Percentiles rank a stretch among this genome's conserved stretches.
Evolutionary conservation across 2,888 invertebrate species (phyloP).

Genomic region (Conchocele bisecta): DNA sequence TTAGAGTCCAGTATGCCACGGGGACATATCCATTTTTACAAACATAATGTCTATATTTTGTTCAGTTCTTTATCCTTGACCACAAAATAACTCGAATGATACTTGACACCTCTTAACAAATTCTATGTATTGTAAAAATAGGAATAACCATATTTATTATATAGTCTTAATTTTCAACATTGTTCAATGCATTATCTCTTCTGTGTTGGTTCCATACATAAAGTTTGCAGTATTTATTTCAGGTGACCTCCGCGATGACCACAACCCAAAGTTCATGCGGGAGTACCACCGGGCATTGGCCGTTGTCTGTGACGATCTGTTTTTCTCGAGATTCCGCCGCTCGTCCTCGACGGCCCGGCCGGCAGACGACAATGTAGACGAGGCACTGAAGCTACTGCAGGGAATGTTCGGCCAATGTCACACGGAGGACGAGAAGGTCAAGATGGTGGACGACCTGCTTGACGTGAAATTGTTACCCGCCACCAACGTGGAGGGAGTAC

Average conservation of each 20-base stretch:
- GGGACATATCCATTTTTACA: no score
- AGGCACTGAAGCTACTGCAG: conserved; percentile 71
- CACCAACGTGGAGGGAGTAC: conserved; percentile 74
- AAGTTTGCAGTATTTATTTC: no score
- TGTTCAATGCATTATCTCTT: no score
- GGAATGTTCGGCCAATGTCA: conserved; percentile 76
- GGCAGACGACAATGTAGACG: conserved; percentile 54
- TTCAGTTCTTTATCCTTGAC: no score
- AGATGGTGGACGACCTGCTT: conserved; percentile 77
- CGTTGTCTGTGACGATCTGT: conserved; percentile 80
- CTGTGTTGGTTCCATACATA: no score
- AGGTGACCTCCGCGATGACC: conserved; percentile 80
- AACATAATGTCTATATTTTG: no score
- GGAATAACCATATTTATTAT: no score
- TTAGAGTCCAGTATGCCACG: no score
- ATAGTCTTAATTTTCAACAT: no score
- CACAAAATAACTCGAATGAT: no score
- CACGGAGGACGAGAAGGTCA: conserved; percentile 76
- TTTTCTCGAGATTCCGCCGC: conserved; percentile 77
- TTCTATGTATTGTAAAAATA: no score
- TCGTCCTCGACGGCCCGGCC: conserved; percentile 58
- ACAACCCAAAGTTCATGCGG: conserved; percentile 74
- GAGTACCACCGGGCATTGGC: conserved; percentile 80
- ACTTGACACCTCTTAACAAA: no score
- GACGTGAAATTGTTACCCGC: conserved; percentile 76